A percentile compares a stretch with the other conserved stretches of the same genome.
Evolutionary conservation across 1,140 invertebrate genomes (phyloP).

Genomic region (Macrotrachela quadricornifera): DNA sequence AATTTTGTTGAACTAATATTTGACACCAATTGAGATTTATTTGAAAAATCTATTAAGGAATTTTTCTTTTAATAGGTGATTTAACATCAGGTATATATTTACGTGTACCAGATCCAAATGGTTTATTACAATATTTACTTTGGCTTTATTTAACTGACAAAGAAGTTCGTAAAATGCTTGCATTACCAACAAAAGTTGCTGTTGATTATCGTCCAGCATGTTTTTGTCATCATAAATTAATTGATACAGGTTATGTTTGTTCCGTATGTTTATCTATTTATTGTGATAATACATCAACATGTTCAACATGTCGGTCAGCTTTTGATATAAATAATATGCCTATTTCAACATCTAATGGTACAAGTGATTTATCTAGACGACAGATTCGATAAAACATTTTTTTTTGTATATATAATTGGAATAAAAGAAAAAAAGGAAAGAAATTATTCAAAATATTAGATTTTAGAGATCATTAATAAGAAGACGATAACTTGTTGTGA

Average conservation of each 20-base stretch:
- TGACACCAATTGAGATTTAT: background rate
- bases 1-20: background rate
- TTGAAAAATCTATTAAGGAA: background rate
- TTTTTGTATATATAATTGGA: no score
- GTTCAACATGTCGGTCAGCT: constrained; percentile 83
- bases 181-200: constrained; percentile 62
- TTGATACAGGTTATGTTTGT: constrained; percentile 87
- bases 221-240: constrained; percentile 85
- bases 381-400: no score
- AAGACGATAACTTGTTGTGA: no score
- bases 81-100: constrained; percentile 71
- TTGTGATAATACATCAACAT: constrained; percentile 88
- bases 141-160: constrained; percentile 80
- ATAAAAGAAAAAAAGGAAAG: no score
- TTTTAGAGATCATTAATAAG: no score
- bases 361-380: no score
- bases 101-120: constrained; percentile 26
- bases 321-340: background rate
- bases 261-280: constrained; percentile 87
- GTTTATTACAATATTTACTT: constrained; percentile 71
- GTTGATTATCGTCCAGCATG: constrained; percentile 88
- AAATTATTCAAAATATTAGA: no score
- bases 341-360: no score
- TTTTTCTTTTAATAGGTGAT: constrained; percentile 37
- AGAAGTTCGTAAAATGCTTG: constrained; percentile 51